Conservation (phyloP, 2,888 invertebrate genomes). For the Aromia moschata region DNA sequence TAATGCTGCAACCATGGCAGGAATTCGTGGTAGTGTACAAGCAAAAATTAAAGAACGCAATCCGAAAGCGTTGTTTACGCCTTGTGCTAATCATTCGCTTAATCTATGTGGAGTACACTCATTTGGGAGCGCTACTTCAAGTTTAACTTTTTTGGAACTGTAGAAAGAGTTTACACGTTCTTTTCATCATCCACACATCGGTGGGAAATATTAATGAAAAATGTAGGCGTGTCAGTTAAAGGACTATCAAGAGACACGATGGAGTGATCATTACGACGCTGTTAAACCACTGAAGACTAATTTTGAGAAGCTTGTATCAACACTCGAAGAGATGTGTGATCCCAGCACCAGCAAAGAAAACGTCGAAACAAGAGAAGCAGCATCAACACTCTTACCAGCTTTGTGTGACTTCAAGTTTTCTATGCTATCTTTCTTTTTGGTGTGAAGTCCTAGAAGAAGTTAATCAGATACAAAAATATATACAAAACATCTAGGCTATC, state of each 20-base stretch:
- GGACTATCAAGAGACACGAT: constrained; percentile 7
- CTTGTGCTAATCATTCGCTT: constrained; percentile 1
- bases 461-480: constrained; percentile 13
- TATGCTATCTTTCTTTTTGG: neutral
- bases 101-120: constrained; percentile 1
- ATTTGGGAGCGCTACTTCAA: constrained; percentile 2
- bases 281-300: constrained; percentile 12
- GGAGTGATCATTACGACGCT: neutral
- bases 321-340: constrained; percentile 17
- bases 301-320: constrained; percentile 17
- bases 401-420: constrained; percentile 6
- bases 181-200: constrained; percentile 10
- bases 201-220: constrained; percentile 14
- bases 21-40: constrained; percentile 1
- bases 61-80: constrained; percentile 10
- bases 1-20: constrained; percentile 16
- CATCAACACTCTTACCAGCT: constrained; percentile 17
- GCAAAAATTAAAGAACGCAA: constrained; percentile 8
- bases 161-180: constrained; percentile 16
- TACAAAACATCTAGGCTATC: constrained; percentile 12
- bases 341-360: constrained; percentile 22
- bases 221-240: constrained; percentile 19
- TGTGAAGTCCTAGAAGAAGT: constrained; percentile 6
- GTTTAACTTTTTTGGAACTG: constrained; percentile 14
- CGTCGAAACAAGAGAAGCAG: constrained; percentile 20